A percentile compares a stretch with the other conserved stretches of the same genome.
phyloP scores from a whole-genome alignment of 1,140 invertebrate genomes.

The Euglossa dilemma region DNA sequence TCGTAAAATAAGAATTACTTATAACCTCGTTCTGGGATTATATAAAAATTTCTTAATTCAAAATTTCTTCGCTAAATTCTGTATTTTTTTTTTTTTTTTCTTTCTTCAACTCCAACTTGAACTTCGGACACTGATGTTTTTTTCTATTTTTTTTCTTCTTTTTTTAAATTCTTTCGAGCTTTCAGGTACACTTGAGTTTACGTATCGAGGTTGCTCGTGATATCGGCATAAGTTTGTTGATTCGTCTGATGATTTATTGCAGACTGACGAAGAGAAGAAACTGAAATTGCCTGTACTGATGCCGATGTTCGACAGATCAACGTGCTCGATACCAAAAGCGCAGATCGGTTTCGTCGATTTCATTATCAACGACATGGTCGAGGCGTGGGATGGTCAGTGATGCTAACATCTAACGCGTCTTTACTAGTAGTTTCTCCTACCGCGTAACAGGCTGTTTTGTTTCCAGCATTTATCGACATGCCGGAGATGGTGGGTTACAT shows the following conservation, averaged over 20 bases:
- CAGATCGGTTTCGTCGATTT: constrained; percentile 98
- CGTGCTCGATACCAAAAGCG: constrained; percentile 97
- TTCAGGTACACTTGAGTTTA: neutral
- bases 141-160: neutral
- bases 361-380: constrained; percentile 98
- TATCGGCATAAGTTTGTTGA: neutral
- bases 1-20: neutral
- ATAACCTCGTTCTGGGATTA: neutral
- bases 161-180: neutral
- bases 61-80: neutral
- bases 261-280: constrained; percentile 96
- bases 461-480: constrained; percentile 95
- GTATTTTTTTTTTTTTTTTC: neutral
- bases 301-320: constrained; percentile 96
- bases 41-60: no score
- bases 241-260: constrained; percentile 64
- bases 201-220: no score
- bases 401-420: neutral
- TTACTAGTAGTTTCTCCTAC: neutral
- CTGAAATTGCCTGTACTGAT: constrained; percentile 95
- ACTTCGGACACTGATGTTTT: neutral
- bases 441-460: constrained; percentile 46
- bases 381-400: constrained; percentile 94
- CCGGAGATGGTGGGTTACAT: constrained; percentile 93
- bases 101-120: neutral